phyloP scores from a whole-genome alignment of 2,888 invertebrate species.

The Acanthosepion pharaonis region DNA sequence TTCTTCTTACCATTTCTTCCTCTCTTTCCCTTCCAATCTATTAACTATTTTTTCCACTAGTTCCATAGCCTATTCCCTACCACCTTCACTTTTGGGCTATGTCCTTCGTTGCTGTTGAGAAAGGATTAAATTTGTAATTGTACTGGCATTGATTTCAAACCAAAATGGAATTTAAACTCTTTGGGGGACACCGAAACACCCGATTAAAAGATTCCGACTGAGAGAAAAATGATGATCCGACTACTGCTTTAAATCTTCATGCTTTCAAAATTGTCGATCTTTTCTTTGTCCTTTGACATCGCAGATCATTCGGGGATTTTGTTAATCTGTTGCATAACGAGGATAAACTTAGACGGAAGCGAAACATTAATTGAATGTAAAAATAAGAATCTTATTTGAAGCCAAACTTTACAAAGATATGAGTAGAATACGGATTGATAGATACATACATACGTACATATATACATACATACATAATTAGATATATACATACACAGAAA shows the following conservation, averaged over 20 bases:
- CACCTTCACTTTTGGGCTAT: not conserved
- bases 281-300: not conserved
- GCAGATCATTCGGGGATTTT: not conserved
- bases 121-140: not conserved
- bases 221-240: not conserved
- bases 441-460: too few species aligned
- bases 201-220: not conserved
- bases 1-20: not conserved
- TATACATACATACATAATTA: too few species aligned
- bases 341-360: not conserved
- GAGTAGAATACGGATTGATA: too few species aligned
- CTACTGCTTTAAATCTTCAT: too few species aligned
- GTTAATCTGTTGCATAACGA: not conserved
- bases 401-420: too few species aligned
- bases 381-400: too few species aligned
- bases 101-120: not conserved
- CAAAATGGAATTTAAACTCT: not conserved
- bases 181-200: not conserved
- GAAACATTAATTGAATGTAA: too few species aligned
- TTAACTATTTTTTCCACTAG: not conserved
- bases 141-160: not conserved
- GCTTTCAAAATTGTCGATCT: not conserved
- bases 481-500: too few species aligned
- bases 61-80: not conserved
- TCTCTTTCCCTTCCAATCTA: not conserved